A percentile compares a stretch with the other conserved stretches of the same genome.
These are phyloP conservation scores for Tichodroma muraria DNA, from an alignment of 2,113 vertebrate species.

Conservation along the genomic window DNA sequence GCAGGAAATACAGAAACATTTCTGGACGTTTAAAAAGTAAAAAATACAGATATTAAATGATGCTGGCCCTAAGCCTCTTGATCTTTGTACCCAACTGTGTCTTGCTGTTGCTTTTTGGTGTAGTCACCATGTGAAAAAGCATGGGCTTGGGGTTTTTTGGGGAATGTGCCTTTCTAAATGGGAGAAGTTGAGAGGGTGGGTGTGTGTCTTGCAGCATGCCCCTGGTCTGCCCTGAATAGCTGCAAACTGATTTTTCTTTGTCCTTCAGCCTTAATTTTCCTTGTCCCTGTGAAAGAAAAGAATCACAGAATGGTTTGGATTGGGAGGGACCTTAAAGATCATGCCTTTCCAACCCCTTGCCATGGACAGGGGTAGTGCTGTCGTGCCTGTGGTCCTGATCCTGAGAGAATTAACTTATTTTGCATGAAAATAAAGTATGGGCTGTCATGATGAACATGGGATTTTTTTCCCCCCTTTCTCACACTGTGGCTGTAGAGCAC, in stretches of 20 bases:
- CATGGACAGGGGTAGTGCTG: too few species aligned
- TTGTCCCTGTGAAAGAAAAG: background rate
- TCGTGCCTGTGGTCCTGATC: background rate
- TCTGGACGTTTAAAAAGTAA: background rate
- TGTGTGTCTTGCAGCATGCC: background rate
- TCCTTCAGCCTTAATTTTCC: background rate
- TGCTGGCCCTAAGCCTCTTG: background rate
- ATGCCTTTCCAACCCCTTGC: background rate
- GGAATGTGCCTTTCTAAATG: background rate
- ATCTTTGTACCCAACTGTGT: background rate
- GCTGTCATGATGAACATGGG: background rate
- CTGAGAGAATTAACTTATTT: background rate
- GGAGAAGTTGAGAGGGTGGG: background rate
- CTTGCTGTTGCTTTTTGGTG: background rate
- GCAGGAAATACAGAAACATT: background rate
- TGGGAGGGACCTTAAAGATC: background rate
- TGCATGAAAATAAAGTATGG: background rate
- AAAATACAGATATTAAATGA: background rate
- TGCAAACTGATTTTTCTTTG: background rate
- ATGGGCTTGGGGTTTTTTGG: background rate
- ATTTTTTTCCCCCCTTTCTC: background rate
- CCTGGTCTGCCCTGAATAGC: background rate
- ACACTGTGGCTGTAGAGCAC: fast-evolving
- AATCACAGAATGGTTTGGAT: background rate
- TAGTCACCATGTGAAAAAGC: background rate